Evolutionary conservation across 2,888 invertebrate genomes (phyloP), one percentile per base, ranked within the genome.

Genomic region (Rugalucina vietnamica): DNA sequence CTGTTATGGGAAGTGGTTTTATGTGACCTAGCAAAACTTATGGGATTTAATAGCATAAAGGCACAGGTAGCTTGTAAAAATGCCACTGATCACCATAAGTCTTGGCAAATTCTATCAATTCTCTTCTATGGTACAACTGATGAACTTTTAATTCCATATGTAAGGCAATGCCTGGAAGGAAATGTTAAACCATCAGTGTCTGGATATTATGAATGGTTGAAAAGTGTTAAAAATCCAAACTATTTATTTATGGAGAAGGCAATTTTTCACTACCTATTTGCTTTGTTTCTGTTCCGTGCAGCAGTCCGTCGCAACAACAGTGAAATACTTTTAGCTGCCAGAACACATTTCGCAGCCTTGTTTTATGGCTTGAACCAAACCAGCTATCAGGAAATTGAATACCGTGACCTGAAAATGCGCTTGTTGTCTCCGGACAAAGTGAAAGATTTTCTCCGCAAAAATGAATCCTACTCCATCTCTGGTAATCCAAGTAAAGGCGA

Each of bases 181-280:
- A 34, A 32, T 4, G 21, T 10, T 12, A 24, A 3, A 1, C 65
- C 65, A 34, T 34, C 65, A 32, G 18, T 65, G 18, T 34, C 65
- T 65, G 65, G 21, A 21, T 65, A 65, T 18, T n/a, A 65, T 65
- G 1, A 14, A 8, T 65, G 34, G 65, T 18, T 65, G 8, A 18
- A 34, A 12, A 18, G 34, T 65, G 29, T 75, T n/a, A 21, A 24
- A n/a, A 79, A 79, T 73, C 50, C 72, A 5, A 83, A 83, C 14
- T 57, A 72, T 34, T 60, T 65, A 10, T 81, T 85, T n/a, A 73
- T 85, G 65, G 27, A 74, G n/a, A 54, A 37, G 21, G 34, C 54
- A 21, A 54, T 74, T 1, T 74, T 74, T 34, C 34, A 32, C 4
- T 54, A 74, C 34, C 21, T 74, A 18, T 74, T 27, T 74, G 21